Conservation (phyloP, 1,140 invertebrate species). For the Pseudomyrmex cubaensis region DNA sequence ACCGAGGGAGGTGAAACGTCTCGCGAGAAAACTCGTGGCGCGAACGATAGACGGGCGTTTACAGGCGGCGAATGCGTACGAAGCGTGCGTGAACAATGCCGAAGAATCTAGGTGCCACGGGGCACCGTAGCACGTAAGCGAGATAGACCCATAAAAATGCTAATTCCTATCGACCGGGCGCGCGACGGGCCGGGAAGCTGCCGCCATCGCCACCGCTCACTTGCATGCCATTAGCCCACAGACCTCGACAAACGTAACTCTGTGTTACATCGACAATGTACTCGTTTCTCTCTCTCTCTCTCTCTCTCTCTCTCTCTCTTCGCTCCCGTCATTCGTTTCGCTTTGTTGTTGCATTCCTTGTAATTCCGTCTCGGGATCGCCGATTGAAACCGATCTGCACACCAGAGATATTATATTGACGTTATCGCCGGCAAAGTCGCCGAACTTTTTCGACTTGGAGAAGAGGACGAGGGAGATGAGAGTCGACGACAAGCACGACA, state of each 20-base stretch:
- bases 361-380: not conserved
- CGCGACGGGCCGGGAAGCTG: conserved; percentile 64
- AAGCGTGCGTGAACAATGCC: conserved; percentile 76
- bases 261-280: conserved; percentile 48
- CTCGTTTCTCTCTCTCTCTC: conserved; percentile 2
- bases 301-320: conserved; percentile 7
- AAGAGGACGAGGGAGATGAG: conserved; percentile 14
- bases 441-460: conserved; percentile 22
- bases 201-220: conserved; percentile 76
- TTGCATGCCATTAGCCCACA: conserved; percentile 85
- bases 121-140: conserved; percentile 76
- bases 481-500: conserved; percentile 56
- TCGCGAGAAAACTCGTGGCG: conserved; percentile 34
- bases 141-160: conserved; percentile 86
- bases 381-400: conserved; percentile 11
- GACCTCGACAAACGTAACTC: conserved; percentile 81
- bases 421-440: not conserved
- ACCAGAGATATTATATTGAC: not conserved
- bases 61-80: conserved; percentile 40
- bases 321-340: not conserved
- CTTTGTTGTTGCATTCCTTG: not conserved
- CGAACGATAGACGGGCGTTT: conserved; percentile 34
- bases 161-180: conserved; percentile 83
- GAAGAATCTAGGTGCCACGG: conserved; percentile 79
- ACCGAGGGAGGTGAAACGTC: conserved; percentile 19